Base-by-base conservation (phyloP, 1,140 invertebrate genomes). In the Nylanderia fulva region DNA sequence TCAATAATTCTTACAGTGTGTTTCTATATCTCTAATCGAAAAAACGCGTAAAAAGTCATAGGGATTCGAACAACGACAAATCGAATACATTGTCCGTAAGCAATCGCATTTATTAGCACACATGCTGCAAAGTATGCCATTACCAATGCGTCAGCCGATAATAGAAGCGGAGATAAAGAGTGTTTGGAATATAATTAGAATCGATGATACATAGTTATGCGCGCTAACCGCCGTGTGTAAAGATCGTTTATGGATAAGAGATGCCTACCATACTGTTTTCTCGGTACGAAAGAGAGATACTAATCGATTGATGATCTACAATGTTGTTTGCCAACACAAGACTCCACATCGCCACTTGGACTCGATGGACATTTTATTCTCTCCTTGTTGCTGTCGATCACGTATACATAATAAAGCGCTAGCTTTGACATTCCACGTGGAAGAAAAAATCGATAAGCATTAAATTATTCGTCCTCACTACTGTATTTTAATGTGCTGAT, bases 171-270 rank as follows among this genome's bases (percentile, higher is more conserved):
- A 58, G 42, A 68, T 48, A 54, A 69, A 71, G 66, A 82, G 77
- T 60, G 71, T 82, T 71, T 42, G 66, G 66, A 82, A 82, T 82
- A 72, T 82, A 82, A 82, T 82, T 82, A 82, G 66, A 82, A 82
- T 82, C 77, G 64, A 82, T 72, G 36, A 71, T 60, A 58, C 52
- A 54, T 13, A 29, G 15, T 58, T 58, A 58, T 72, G 11, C 66
- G 36, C 52, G 48, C 5, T 45, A 33, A 82, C 64, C 77, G 77
- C 13, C 27, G 48, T 58, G 52, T 60, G 77, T 82, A 82, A 72
- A 82, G 77, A 60, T 82, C 66, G 66, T 24, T 21, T 60, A 33
- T 33, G 66, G 77, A 82, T 82, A 72, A 72, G 24, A 45, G 21
- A 21, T 72, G 52, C 36, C 33, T 24, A 58, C 52, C 77, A 66